phyloP scores from a whole-genome alignment of 2,888 invertebrate genomes.

The Chymomyza amoena region DNA sequence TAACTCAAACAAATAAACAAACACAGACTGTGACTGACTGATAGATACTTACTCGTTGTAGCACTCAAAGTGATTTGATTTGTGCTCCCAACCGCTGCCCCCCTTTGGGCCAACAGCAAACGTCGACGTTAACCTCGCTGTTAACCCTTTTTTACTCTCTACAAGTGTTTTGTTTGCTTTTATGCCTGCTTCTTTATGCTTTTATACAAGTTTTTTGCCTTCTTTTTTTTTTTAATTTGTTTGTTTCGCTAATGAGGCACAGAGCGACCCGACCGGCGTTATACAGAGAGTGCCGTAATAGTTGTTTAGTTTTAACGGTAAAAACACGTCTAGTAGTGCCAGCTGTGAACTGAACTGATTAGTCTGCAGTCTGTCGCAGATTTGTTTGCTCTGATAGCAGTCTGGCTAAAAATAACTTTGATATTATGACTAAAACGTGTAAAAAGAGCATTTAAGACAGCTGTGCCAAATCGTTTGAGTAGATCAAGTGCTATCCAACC shows the following conservation, averaged over 20 bases:
- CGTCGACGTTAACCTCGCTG: slow-evolving; percentile 15
- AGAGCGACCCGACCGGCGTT: background rate
- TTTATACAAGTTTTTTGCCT: background rate
- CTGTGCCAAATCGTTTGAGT: no score
- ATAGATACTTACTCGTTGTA: background rate
- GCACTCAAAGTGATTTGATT: slow-evolving; percentile 9
- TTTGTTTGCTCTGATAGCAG: background rate
- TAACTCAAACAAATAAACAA: background rate
- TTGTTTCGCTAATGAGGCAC: background rate
- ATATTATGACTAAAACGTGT: background rate
- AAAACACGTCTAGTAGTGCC: background rate
- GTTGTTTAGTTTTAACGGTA: background rate
- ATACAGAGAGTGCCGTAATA: background rate
- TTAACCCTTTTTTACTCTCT: background rate
- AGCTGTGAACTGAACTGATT: background rate
- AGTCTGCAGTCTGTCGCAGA: background rate
- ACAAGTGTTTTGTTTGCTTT: background rate
- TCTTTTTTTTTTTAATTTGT: slow-evolving; percentile 3
- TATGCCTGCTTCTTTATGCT: background rate
- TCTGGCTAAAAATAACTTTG: background rate
- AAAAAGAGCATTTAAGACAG: no score
- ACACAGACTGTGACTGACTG: background rate
- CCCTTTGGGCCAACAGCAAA: slow-evolving; percentile 6
- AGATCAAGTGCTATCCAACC: no score
- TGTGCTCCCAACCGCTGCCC: background rate